Conservation (phyloP, 2,113 vertebrate genomes). For the Myotis davidii region DNA sequence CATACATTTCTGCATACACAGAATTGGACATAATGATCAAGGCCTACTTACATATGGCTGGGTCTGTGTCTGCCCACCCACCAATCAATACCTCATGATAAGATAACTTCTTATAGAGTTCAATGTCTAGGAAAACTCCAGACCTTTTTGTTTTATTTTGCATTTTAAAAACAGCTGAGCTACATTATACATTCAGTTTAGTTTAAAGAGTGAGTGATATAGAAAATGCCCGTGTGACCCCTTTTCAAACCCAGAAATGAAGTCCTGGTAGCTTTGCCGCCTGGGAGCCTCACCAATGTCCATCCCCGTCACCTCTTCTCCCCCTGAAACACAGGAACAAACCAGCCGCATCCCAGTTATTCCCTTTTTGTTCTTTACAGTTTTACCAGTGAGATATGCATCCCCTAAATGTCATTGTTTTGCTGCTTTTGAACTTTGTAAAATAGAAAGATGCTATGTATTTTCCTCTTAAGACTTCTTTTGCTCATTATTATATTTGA, state of each 20-base stretch:
- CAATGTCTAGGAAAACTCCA: slow-evolving; percentile 30
- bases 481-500: background rate
- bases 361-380: slow-evolving; percentile 1
- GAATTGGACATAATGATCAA: slow-evolving; percentile 19
- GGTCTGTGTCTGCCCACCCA: background rate
- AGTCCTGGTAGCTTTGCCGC: background rate
- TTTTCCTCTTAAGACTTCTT: background rate
- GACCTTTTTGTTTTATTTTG: slow-evolving; percentile 25
- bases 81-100: background rate
- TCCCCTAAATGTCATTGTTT: background rate
- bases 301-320: background rate
- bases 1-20: slow-evolving; percentile 5
- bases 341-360: background rate
- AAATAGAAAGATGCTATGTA: background rate
- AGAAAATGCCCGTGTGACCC: background rate
- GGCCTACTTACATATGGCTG: background rate
- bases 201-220: background rate
- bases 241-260: background rate
- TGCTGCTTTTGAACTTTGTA: slow-evolving; percentile 26
- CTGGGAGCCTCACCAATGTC: background rate
- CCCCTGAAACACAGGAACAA: background rate
- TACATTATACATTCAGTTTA: background rate
- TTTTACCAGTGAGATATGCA: background rate
- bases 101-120: background rate
- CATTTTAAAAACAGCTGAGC: slow-evolving; percentile 30